Evolutionary conservation across 2,888 invertebrate genomes (phyloP), one percentile per base, ranked within the genome.

Genomic region (Digitonthophagus gazella): DNA sequence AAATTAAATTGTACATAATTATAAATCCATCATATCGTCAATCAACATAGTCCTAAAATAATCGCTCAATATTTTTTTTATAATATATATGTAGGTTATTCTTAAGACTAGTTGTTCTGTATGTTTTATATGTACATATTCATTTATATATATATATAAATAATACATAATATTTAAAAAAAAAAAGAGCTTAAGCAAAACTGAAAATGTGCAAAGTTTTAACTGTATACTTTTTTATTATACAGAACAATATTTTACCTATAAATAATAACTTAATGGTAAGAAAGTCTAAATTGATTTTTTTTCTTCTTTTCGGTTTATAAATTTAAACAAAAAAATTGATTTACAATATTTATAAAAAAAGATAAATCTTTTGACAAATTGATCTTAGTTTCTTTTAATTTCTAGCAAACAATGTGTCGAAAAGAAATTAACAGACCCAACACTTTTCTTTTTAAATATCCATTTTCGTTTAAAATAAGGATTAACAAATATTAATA

Each of bases 181-280:
- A 71, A 54, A 69, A 68, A 69, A 73, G 76, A 78, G 78, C 79
- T 78, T 75, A 79, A 79, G 79, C 6, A 11, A 6, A 44, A 79
- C 79, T 77, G 79, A 44, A 44, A 11, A 44, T 44, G 28, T 44
- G 28, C 11, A 78, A 78, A 75, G 79, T 80, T 76, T 80, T 80
- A 78, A 77, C 81, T 81, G 81, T 78, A 80, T 81, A 79, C 79
- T 44, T 44, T 22, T 44, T 80, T 78, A 79, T 79, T 81, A 80
- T 81, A 81, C 80, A 80, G 79, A 79, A 80, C 78, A 75, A 78
- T 57, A 57, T 78, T 78, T 78, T 78, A 77, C 77, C 79, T 80
- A 79, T 76, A 73, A 75, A 75, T 78, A 78, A 80, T 80, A 81
- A 81, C 80, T 80, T 81, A 81, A 81, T 79, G 78, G 78, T 79